A percentile compares a stretch with the other conserved stretches of the same genome.
phyloP scores from a whole-genome alignment of 2,113 vertebrate genomes.

The Trinectes maculatus region DNA sequence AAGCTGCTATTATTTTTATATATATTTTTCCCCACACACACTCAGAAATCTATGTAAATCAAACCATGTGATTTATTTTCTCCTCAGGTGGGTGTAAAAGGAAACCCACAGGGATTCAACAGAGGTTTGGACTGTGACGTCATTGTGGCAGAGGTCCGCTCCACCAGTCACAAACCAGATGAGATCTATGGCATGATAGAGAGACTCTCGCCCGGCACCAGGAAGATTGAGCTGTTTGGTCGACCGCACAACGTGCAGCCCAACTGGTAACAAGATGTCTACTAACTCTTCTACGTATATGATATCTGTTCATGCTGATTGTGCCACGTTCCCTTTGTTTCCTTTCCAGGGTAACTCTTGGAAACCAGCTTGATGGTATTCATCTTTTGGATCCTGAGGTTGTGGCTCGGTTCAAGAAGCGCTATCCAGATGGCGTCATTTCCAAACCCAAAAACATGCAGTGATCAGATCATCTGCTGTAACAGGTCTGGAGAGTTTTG shows the following conservation, averaged over 20 bases:
- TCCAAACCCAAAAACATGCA: slow-evolving; percentile 90
- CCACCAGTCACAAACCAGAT: slow-evolving; percentile 94
- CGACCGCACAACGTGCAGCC: slow-evolving; percentile 94
- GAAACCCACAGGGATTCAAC: slow-evolving; percentile 94
- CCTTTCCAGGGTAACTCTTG: slow-evolving; percentile 87
- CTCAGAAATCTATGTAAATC: too few relatives aligned
- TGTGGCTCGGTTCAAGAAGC: slow-evolving; percentile 90
- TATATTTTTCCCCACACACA: too few relatives aligned
- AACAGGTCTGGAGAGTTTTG: slow-evolving; percentile 14
- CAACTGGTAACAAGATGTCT: slow-evolving; percentile 83
- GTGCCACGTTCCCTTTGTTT: neutral
- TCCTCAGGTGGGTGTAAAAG: slow-evolving; percentile 90
- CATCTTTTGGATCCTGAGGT: slow-evolving; percentile 92
- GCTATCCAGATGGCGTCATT: slow-evolving; percentile 92
- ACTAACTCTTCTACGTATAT: neutral
- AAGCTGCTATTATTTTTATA: too few relatives aligned
- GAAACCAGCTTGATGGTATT: slow-evolving; percentile 93
- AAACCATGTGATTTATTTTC: slow-evolving; percentile 14
- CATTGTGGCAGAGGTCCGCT: slow-evolving; percentile 94
- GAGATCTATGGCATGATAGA: slow-evolving; percentile 97
- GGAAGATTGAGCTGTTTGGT: slow-evolving; percentile 93
- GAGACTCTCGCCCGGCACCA: slow-evolving; percentile 90
- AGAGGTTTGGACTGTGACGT: slow-evolving; percentile 92
- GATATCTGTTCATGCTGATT: neutral
- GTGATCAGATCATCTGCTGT: slow-evolving; percentile 24